Percentiles rank a stretch among this genome's conserved stretches.
These are phyloP conservation scores for Maconellicoccus hirsutus DNA, from an alignment of 1,140 invertebrate species.

Conservation along the genomic window DNA sequence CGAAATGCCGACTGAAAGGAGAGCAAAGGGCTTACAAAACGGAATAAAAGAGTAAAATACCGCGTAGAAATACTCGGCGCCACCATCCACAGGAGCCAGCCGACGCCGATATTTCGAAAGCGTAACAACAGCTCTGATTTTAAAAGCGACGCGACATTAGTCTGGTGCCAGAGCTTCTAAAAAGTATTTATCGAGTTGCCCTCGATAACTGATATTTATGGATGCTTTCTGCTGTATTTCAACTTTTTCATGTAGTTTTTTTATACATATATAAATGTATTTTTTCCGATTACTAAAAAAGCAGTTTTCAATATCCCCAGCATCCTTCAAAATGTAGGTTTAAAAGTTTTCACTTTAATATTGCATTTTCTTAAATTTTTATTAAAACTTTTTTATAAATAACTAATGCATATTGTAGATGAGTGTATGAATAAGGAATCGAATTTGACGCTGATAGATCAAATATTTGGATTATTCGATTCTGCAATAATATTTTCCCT, in stretches of 20 bases:
- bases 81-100: neutral
- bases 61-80: neutral
- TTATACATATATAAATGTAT: neutral
- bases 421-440: too few species aligned
- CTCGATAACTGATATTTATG: slow-evolving; percentile 22
- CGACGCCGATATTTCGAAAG: slow-evolving; percentile 7
- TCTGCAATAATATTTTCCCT: too few species aligned
- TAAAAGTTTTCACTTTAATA: too few species aligned
- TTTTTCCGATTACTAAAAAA: neutral
- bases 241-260: neutral
- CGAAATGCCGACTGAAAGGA: neutral
- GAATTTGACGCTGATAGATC: too few species aligned
- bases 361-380: too few species aligned
- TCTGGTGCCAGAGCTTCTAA: slow-evolving; percentile 17
- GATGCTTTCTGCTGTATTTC: neutral
- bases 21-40: neutral
- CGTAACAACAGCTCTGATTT: neutral
- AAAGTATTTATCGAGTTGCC: slow-evolving; percentile 15
- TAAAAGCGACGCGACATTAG: slow-evolving; percentile 1
- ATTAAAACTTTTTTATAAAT: too few species aligned
- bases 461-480: too few species aligned
- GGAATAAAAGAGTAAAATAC: neutral
- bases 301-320: neutral
- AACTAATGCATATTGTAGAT: too few species aligned
- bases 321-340: too few species aligned